Evolutionary conservation across 1,140 invertebrate species (phyloP), one percentile per base, ranked within the genome.

Genomic region (Holcopasites calliopsidis): DNA sequence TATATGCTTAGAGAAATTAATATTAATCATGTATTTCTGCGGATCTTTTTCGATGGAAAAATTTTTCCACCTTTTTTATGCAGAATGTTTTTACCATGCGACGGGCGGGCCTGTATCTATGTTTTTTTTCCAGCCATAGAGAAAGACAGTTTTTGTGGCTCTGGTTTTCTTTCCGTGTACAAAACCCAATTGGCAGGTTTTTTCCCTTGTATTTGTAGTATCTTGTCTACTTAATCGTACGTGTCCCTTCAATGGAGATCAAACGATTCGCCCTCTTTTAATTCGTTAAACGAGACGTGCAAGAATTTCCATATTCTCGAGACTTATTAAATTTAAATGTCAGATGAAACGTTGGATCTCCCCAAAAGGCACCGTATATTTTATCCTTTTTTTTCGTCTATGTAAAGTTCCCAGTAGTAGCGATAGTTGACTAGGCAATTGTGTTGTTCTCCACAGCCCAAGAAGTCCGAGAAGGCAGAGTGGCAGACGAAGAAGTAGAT

Each of bases 391-490:
- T 64, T 79, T 40, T 72, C 54, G 61, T 82, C 71, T 21, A 80
- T 16, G 60, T 77, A 73, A 28, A 54, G 57, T 50, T 23, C 21
- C 26, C 44, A 52, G 70, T 69, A 72, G 79, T 77, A 65, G 73
- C 68, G 52, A 77, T 89, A 90, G 88, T 89, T 89, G 82, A 88
- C 80, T 88, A 90, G 89, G 88, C 87, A 86, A 88, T 89, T 89
- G 82, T 90, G 84, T 91, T 91, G 85, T 91, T 92, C 90, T 93
- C 91, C 92, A 93, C 94, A 95, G 94, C 93, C 94, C 87, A 95
- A 95, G 94, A 95, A 95, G 91, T 93, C 94, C 89, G 95, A 95
- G 94, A 96, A 95, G 91, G 95, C 95, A 91, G 95, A 96, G 90
- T 95, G 95, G 95, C 94, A 93, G 92, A 93, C 95, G 93, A 95